Base-by-base conservation (phyloP, 2,888 invertebrate genomes). In the Noctua pronuba region DNA sequence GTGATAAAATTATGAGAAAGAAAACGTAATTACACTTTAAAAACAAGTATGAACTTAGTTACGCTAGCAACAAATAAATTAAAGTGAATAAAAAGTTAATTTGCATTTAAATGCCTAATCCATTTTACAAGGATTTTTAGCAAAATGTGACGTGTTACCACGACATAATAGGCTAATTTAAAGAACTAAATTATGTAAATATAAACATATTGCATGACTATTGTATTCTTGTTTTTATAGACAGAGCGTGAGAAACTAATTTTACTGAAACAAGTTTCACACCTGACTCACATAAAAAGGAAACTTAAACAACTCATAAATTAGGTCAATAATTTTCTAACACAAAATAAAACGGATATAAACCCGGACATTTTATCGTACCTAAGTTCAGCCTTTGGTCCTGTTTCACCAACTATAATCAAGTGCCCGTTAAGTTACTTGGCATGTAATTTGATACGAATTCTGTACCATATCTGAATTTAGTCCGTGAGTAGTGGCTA, bases 101-200 rank as follows among this genome's bases (percentile, higher is more conserved):
- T 41, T 41, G 6, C 41, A 64, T 76, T 41, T 31, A 52, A 62
- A 52, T n/a, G 3, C 7, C 4, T 16, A 58, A 16, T 31, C 28
- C 13, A 31, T 31, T 49, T 0, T 38, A 11, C 8, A 16, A 46
- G 11, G 6, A 6, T 13, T 62, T 73, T 75, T 28, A 41, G 8
- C 18, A 24, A 73, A 73, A 77, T 35, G 5, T n/a, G n/a, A n/a
- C n/a, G n/a, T n/a, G n/a, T n/a, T 35, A 78, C 24, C 7, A 35
- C 21, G 8, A 68, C 38, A 16, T 69, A 64, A n/a, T 35, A 35
- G 28, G 35, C 28, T 58, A 52, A 44, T 64, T 28, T 31, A 7
- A 1, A 46, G 3, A 46, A 28, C 5, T 35, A 35, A n/a, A 64
- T 75, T 69, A 82, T 82, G 55, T 55, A 58, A 82, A 75, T 64